Base-by-base conservation (phyloP, 2,888 invertebrate species). In the Drosophila niveifrons region DNA sequence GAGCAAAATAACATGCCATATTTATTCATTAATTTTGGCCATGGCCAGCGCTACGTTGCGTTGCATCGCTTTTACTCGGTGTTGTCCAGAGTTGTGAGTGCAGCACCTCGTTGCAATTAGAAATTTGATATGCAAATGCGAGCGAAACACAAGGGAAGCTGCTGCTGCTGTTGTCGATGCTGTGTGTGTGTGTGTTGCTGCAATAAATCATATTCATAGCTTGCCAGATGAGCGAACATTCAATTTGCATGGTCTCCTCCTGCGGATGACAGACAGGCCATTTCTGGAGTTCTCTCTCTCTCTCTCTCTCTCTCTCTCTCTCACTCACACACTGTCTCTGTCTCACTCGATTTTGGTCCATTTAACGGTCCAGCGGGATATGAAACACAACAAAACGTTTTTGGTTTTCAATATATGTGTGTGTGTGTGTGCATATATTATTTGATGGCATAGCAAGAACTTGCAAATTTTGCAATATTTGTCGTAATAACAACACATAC, bases 81-180 rank as follows among this genome's bases (percentile, higher is more conserved):
- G 43, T 65, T 44, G 48, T 43, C 48, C 47, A 18, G 41, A 2
- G 29, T 39, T n/a, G 7, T 41, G 44, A 11, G 7, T 41, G 44
- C 34, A 29, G 2, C 17, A 7, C 18, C 29, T 13, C 13, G 17
- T 55, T 44, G 77, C 74, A 75, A 76, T 76, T 78, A 80, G 68
- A 87, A 84, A 81, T 78, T 87, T 69, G 55, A 67, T 84, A 81
- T 81, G 84, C 75, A 87, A 81, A 84, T 81, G 52, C 31, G 47
- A 34, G 17, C 50, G 36, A 15, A 29, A 8, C 15, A 18, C 11
- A 17, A 11, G 39, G 50, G 44, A 58, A 58, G 44, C 65, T 46
- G 59, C 43, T 53, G 61, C 65, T n/a, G n/a, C 23, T 0, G 6
- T 1, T 23, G 23, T 6, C 1, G 23, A 23, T 23, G 23, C 23